These are phyloP conservation scores for Nasonia vitripennis DNA, from an alignment of 1,140 invertebrate species.

Conservation along the genomic window DNA sequence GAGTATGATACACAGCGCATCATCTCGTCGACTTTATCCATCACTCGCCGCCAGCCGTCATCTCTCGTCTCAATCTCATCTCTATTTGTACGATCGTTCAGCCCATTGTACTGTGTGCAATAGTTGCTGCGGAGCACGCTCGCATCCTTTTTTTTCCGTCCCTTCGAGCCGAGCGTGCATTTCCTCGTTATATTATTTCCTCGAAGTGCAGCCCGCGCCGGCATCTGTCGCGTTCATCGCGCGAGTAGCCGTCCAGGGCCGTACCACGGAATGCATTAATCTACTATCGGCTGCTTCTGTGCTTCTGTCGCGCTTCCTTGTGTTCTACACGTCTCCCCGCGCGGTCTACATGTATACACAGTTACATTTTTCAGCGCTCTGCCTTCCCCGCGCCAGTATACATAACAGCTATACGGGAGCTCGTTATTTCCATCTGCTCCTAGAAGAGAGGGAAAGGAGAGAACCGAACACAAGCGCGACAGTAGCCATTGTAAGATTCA, in stretches of 20 bases:
- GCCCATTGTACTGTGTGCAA: background rate
- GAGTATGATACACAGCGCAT: background rate
- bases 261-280: constrained; percentile 47
- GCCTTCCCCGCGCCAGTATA: background rate
- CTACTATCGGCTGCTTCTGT: constrained; percentile 31
- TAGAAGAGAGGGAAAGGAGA: background rate
- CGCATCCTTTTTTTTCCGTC: background rate
- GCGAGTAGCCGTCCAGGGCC: background rate
- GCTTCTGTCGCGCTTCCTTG: background rate
- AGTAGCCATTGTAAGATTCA: constrained; percentile 49
- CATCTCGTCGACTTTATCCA: background rate
- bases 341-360: background rate
- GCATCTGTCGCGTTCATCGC: constrained; percentile 30
- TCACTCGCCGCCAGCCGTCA: background rate
- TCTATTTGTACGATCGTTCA: background rate
- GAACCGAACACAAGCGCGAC: background rate
- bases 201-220: background rate
- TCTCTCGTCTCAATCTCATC: constrained; percentile 29
- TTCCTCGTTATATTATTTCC: constrained; percentile 19
- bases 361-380: background rate
- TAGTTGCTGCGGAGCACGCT: background rate
- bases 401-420: constrained; percentile 3
- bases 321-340: background rate
- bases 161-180: background rate
- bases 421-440: constrained; percentile 49